phyloP scores from a whole-genome alignment of 1,140 invertebrate species.

The Panulirus ornatus region DNA sequence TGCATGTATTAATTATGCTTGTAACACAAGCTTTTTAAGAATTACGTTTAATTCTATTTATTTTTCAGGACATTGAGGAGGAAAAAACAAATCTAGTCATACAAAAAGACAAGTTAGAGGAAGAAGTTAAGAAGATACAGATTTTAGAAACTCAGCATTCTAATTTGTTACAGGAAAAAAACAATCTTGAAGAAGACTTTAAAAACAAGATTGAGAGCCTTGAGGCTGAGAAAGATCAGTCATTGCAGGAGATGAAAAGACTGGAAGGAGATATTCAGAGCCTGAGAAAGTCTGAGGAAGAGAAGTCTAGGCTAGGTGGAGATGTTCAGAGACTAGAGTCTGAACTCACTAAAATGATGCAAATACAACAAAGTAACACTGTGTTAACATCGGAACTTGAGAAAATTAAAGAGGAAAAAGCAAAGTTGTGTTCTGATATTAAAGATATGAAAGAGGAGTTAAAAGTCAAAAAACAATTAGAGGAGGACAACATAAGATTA shows the following conservation, averaged over 20 bases:
- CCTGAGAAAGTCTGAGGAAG: constrained; percentile 56
- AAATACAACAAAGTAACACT: constrained; percentile 49
- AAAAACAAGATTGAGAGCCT: constrained; percentile 32
- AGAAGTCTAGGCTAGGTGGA: constrained; percentile 45
- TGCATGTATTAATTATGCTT: neutral
- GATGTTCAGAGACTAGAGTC: constrained; percentile 61
- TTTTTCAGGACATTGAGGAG: constrained; percentile 57
- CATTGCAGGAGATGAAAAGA: constrained; percentile 16
- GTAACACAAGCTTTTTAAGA: neutral
- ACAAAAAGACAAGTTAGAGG: constrained; percentile 58
- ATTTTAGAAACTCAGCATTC: constrained; percentile 76
- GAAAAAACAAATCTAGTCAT: constrained; percentile 64
- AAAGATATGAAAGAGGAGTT: constrained; percentile 41
- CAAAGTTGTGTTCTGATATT: neutral
- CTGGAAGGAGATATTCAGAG: constrained; percentile 73
- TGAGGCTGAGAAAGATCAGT: constrained; percentile 1
- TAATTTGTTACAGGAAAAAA: constrained; percentile 77
- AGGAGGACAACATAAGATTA: constrained; percentile 54
- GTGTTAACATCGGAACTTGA: constrained; percentile 29
- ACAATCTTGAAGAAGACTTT: constrained; percentile 65
- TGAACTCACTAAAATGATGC: constrained; percentile 58
- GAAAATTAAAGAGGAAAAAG: constrained; percentile 39
- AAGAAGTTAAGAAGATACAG: constrained; percentile 72
- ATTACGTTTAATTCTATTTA: neutral
- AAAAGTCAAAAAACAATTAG: constrained; percentile 24